Evolutionary conservation across 1,140 invertebrate genomes (phyloP), one percentile per base, ranked within the genome.

Genomic region (Cyclargus thomasi): DNA sequence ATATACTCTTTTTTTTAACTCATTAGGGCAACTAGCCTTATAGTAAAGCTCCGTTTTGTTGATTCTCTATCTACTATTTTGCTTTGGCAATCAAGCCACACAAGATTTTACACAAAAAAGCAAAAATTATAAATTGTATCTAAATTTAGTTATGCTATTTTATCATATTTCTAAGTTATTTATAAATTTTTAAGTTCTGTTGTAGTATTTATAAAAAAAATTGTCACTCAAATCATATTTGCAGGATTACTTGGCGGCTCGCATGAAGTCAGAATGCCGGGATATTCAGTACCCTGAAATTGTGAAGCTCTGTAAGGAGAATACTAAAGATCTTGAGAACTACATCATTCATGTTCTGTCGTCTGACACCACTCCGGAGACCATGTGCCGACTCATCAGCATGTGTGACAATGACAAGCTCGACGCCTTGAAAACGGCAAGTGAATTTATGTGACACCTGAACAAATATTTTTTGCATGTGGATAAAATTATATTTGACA

Each of bases 331-430:
- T 17, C 68, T 85, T 16, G 74, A 80, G 36, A 21, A 77, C 59
- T 89, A 89, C 69, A 39, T 88, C 7, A 64, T 64, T 57, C 82
- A 86, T 29, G 77, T 88, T 7, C 74, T 89, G 8, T 29, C 70
- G 4, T 89, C 86, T 0, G 67, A 82, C 0, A 75, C 80, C 8
- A 70, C 76, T 0, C 67, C 85, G 0, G 81, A 86, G 57, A 85
- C 80, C 21, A 85, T 90, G 82, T 90, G 87, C 68, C 64, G 62
- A 2, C 67, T 87, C 53, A 74, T 90, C 29, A 79, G 79, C 63
- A 86, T 90, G 80, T 90, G 87, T 67, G 82, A 85, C 64, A 90
- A 83, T 63, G 68, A 69, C 7, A 87, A 90, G 64, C 16, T 90
- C 0, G 78, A 87, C 35, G 75, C 72, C 16, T 23, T 80, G 18